phyloP scores from a whole-genome alignment of 2,797 vertebrate species.

The Coregonus sp. region DNA sequence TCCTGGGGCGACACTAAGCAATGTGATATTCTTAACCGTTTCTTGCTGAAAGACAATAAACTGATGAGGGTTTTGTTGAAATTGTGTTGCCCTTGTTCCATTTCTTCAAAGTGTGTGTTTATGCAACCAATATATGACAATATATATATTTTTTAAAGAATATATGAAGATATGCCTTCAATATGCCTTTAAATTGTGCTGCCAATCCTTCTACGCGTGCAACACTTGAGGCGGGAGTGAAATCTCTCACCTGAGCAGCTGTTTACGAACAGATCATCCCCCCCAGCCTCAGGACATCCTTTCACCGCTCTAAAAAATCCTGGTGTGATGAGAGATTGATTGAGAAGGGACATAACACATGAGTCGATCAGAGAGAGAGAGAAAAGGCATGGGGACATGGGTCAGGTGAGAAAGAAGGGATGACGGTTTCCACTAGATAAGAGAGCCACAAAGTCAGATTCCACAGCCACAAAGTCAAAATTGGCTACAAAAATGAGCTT shows the following conservation, averaged over 20 bases:
- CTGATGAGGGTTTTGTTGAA: constrained; percentile 76
- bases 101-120: neutral
- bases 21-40: constrained; percentile 74
- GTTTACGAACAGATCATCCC: constrained; percentile 62
- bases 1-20: constrained; percentile 67
- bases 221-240: neutral
- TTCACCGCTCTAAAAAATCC: too few relatives aligned
- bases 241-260: neutral
- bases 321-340: too few relatives aligned
- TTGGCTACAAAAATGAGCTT: too few relatives aligned
- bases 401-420: too few relatives aligned
- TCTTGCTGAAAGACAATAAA: constrained; percentile 79
- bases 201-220: neutral
- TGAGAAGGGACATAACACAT: too few relatives aligned
- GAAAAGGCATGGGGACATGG: too few relatives aligned
- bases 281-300: neutral
- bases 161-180: neutral
- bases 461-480: too few relatives aligned
- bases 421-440: too few relatives aligned
- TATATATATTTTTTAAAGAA: neutral
- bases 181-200: neutral
- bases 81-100: constrained; percentile 33
- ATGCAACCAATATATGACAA: neutral
- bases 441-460: too few relatives aligned
- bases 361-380: too few relatives aligned